Conservation (phyloP, 2,797 vertebrate species). For the Falco concolor region DNA sequence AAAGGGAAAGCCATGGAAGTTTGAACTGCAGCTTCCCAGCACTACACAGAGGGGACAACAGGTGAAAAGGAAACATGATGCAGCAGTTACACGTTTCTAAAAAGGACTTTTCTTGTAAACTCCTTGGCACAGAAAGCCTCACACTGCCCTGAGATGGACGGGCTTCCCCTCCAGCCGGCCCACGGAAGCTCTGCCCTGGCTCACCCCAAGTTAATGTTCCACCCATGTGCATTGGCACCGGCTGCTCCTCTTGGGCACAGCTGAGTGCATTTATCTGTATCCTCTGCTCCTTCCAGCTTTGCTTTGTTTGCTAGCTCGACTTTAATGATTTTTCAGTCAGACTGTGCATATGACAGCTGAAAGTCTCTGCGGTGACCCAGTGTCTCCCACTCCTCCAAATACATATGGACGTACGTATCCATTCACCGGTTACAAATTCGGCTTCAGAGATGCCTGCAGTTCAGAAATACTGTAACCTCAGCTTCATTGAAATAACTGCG, state of each 20-base stretch:
- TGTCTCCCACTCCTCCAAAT: not conserved
- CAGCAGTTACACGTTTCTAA: not conserved
- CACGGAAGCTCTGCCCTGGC: not conserved
- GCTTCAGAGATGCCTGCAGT: not conserved
- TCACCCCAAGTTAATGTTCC: not conserved
- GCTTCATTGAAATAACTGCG: fast-evolving
- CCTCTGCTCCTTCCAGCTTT: not conserved
- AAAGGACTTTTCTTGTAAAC: not conserved
- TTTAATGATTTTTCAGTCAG: not conserved
- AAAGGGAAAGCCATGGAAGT: not conserved
- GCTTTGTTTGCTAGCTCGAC: not conserved
- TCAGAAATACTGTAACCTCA: not conserved
- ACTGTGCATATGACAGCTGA: not conserved
- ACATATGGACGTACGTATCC: fast-evolving
- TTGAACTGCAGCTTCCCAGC: not conserved
- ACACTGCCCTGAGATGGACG: fast-evolving
- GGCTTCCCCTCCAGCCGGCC: not conserved
- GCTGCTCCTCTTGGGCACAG: not conserved
- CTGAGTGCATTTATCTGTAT: not conserved
- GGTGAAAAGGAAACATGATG: not conserved
- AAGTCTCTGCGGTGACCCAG: not conserved
- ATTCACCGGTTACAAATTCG: not conserved
- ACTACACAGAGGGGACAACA: not conserved
- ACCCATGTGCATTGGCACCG: not conserved
- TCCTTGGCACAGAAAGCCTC: too few species aligned